A percentile compares a stretch with the other conserved stretches of the same genome.
Evolutionary conservation across 1,140 invertebrate species (phyloP).

Genomic region (Prorops nasuta): DNA sequence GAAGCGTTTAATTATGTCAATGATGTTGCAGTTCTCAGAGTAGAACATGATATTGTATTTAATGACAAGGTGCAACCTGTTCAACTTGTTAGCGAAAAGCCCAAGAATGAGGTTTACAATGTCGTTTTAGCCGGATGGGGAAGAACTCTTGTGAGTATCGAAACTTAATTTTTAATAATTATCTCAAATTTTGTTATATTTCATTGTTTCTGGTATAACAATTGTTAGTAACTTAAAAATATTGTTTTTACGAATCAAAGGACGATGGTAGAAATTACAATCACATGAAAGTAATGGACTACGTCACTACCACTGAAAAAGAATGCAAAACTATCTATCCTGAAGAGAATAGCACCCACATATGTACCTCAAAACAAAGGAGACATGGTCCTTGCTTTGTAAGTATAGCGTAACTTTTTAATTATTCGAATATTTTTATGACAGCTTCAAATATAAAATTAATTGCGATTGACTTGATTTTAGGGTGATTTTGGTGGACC

Average conservation of each 20-base stretch:
- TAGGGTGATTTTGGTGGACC: no score
- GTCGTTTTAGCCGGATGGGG: slow-evolving; percentile 50
- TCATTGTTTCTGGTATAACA: no score
- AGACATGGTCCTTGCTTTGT: slow-evolving; percentile 57
- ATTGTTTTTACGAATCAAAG: no score
- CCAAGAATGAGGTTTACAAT: slow-evolving; percentile 22
- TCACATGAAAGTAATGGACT: slow-evolving; percentile 47
- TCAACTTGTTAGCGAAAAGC: slow-evolving; percentile 10
- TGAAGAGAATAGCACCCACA: slow-evolving; percentile 44
- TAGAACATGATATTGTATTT: slow-evolving; percentile 44
- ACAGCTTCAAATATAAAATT: no score
- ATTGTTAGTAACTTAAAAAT: no score
- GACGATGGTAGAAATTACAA: slow-evolving; percentile 49
- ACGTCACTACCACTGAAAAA: slow-evolving; percentile 44
- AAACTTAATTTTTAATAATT: no score
- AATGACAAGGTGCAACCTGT: slow-evolving; percentile 39
- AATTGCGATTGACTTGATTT: no score
- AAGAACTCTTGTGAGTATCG: no score
- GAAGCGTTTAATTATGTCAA: slow-evolving; percentile 42
- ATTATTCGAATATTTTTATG: no score
- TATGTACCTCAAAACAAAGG: slow-evolving; percentile 52
- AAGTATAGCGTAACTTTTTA: no score
- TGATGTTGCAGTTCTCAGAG: slow-evolving; percentile 52
- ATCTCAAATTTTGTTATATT: no score
- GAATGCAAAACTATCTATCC: slow-evolving; percentile 32